Base-by-base conservation (phyloP, 2,797 vertebrate genomes). In the Tinamus major region DNA sequence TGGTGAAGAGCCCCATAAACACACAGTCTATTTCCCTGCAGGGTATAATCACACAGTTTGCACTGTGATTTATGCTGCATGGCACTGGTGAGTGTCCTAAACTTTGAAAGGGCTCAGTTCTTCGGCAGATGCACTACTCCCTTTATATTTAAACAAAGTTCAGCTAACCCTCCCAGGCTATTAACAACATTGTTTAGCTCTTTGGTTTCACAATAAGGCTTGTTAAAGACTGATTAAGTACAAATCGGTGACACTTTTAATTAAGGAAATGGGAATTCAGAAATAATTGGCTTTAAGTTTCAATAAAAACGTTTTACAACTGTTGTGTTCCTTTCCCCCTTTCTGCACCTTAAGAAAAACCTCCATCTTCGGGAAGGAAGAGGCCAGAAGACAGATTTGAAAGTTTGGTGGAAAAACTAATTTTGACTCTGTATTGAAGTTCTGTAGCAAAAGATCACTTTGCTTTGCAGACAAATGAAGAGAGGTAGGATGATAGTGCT, bases 41-140 rank as follows among this genome's bases (percentile, higher is more conserved):
- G 98, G 98, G 98, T 98, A 98, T 98, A 98, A 98, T 98, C 98
- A 97, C 97, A 97, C 98, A 97, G 98, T 98, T 98, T 98, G 97
- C 93, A 89, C 96, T 93, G 97, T 98, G 98, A 98, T 98, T 98
- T 98, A 98, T 97, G 92, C 95, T 77, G 93, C 74, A 70, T 96
- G 97, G 97, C 71, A 96, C 96, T 80, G 96, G 97, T 95, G 97
- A 98, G 97, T 97, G 97, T 98, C 98, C 97, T 97, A 97, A 97
- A 98, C 97, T 98, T 97, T 94, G 96, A 97, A 96, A 96, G 96
- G 97, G 96, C 95, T 96, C 89, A 82, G 93, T 85, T 97, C 96
- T 79, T 94, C 88, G 86, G 96, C 96, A 97, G 96, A 98, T 83
- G 90, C 94, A 96, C 93, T 77, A 94, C 79, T 90, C 96, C 88